Evolutionary conservation across 2,797 vertebrate genomes (phyloP).

Genomic region (Decapterus maruadsi): DNA sequence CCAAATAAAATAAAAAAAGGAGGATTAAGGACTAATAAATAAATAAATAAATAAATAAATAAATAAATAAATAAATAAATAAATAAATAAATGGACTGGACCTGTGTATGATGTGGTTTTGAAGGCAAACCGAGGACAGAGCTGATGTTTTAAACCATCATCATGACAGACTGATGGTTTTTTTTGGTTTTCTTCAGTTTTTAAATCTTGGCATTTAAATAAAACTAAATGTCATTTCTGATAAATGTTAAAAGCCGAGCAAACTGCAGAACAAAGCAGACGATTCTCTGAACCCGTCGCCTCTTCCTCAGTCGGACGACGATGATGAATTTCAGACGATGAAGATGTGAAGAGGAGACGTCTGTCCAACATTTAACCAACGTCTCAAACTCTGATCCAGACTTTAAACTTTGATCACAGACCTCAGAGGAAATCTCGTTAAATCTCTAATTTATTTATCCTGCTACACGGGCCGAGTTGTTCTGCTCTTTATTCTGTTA

Average conservation of each 20-base stretch:
- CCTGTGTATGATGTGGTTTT: too few relatives aligned
- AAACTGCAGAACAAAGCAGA: neutral
- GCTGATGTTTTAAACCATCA: neutral
- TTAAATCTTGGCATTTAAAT: slow-evolving; percentile 16
- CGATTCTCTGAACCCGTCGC: neutral
- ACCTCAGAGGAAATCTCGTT: neutral
- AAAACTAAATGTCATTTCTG: slow-evolving; percentile 8
- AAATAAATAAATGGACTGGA: too few relatives aligned
- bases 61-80: too few relatives aligned
- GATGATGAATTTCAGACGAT: too few relatives aligned
- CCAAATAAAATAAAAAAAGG: too few relatives aligned
- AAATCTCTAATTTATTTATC: neutral
- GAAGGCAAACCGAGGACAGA: neutral
- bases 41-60: too few relatives aligned
- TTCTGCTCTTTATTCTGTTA: neutral
- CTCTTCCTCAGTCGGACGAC: neutral
- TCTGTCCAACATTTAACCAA: neutral
- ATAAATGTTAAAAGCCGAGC: neutral
- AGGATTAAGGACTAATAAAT: too few relatives aligned
- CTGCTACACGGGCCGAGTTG: neutral
- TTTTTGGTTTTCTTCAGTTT: neutral
- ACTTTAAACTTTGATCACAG: neutral
- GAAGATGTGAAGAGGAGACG: neutral
- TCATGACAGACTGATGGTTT: neutral
- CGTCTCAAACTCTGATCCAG: neutral